Evolutionary conservation across 1,140 invertebrate genomes (phyloP), one percentile per base, ranked within the genome.

Genomic region (Temnothorax nylanderi): DNA sequence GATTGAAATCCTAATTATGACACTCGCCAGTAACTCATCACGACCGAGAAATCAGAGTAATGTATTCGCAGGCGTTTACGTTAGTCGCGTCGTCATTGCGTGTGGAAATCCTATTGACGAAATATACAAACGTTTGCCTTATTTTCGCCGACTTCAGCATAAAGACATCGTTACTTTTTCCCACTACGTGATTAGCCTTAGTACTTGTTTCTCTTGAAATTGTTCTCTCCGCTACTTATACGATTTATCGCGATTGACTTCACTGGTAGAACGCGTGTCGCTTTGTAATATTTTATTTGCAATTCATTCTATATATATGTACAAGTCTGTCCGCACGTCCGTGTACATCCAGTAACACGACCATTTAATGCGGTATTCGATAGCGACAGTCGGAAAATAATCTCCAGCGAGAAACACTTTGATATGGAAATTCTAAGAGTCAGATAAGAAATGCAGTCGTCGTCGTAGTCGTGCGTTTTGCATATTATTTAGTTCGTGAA

Each of bases 301-400:
- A 75, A 84, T 60, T 84, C 69, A 84, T 75, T 75, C 54, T 84
- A 84, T 84, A 84, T 84, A 84, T 84, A 84, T 84, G 69, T 84
- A 84, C 80, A 84, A n/a, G 56, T 84, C 18, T 60, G 80, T 60
- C 69, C 69, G 18, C 54, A 7, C 71, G 44, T 47, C 8, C 69
- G 26, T 84, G 51, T 75, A 60, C 41, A 60, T 37, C 44, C 56
- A 32, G 7, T 11, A 18, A 74, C 54, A 34, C 51, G 18, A 60
- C 51, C 13, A 18, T n/a, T 47, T 16, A 21, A 74, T 13, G 80
- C 21, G 56, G 4, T 44, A 56, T 13, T 18, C 47, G 65, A 74
- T 34, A 75, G 44, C 58, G 54, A n/a, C n/a, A 60, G 47, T 75
- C n/a, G 26, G 7, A 26, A 84, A 84, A 74, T 74, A 21, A 75